phyloP scores from a whole-genome alignment of 2,113 vertebrate species.

The Noturus placidus region DNA sequence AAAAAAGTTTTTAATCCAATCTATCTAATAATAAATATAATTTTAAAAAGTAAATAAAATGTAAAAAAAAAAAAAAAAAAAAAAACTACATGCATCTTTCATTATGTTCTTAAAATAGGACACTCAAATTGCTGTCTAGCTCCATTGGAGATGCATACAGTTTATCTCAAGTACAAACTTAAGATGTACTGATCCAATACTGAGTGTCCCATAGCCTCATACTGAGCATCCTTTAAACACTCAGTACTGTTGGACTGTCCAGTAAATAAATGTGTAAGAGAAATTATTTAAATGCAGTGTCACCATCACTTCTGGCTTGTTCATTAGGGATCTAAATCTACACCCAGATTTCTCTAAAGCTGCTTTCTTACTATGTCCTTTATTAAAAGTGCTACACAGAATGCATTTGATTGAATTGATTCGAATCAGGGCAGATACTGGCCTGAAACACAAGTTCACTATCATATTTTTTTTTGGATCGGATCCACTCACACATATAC shows the following conservation, averaged over 20 bases:
- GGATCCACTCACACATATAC: background rate
- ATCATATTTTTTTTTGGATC: background rate
- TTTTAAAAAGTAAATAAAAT: no score
- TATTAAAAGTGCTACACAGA: background rate
- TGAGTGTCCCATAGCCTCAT: background rate
- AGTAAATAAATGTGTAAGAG: background rate
- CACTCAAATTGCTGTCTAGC: background rate
- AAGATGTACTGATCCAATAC: background rate
- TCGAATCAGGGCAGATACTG: background rate
- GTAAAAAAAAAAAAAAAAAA: no score
- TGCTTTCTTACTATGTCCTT: background rate
- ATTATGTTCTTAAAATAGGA: no score
- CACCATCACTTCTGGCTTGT: background rate
- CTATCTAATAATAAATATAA: no score
- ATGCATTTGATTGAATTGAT: background rate
- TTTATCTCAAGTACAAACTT: background rate
- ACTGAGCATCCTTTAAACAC: background rate
- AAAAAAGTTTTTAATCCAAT: no score
- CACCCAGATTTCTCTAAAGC: no score
- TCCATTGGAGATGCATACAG: background rate
- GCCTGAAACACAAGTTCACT: background rate
- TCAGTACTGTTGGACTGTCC: background rate
- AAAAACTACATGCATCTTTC: no score
- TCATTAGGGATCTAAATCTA: background rate
- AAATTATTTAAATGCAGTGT: background rate